A percentile compares a stretch with the other conserved stretches of the same genome.
Evolutionary conservation across 2,888 invertebrate genomes (phyloP).

Genomic region (Epiperipatus broadwayi): DNA sequence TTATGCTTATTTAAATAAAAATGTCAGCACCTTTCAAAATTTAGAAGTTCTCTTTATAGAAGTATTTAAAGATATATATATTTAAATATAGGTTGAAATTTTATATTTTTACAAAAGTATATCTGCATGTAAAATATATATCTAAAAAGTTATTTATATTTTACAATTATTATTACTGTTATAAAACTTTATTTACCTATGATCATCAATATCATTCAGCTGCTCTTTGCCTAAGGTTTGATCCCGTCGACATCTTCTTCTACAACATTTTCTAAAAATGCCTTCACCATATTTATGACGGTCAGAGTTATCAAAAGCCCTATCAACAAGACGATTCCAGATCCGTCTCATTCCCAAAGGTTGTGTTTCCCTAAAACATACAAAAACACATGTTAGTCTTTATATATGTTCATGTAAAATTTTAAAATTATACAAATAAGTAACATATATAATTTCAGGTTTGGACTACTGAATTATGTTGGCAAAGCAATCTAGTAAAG

Average conservation of each 20-base stretch:
- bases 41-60: too few relatives aligned
- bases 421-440: not conserved
- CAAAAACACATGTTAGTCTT: too few relatives aligned
- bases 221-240: slow-evolving; percentile 45
- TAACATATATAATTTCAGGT: not conserved
- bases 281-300: slow-evolving; percentile 67
- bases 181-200: slow-evolving; percentile 31
- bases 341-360: slow-evolving; percentile 25
- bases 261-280: slow-evolving; percentile 53
- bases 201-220: slow-evolving; percentile 75
- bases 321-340: slow-evolving; percentile 42
- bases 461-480: not conserved
- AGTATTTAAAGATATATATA: too few relatives aligned
- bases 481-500: too few relatives aligned
- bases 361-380: not conserved
- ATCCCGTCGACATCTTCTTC: slow-evolving; percentile 38
- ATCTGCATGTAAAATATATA: too few relatives aligned
- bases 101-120: too few relatives aligned
- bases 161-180: too few relatives aligned
- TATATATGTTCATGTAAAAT: not conserved
- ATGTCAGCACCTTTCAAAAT: too few relatives aligned
- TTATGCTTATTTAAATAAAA: too few relatives aligned
- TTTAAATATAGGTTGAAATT: too few relatives aligned
- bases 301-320: slow-evolving; percentile 74
- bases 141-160: too few relatives aligned